Evolutionary conservation across 2,113 vertebrate genomes (phyloP).

Genomic region (Tauraco erythrolophus): DNA sequence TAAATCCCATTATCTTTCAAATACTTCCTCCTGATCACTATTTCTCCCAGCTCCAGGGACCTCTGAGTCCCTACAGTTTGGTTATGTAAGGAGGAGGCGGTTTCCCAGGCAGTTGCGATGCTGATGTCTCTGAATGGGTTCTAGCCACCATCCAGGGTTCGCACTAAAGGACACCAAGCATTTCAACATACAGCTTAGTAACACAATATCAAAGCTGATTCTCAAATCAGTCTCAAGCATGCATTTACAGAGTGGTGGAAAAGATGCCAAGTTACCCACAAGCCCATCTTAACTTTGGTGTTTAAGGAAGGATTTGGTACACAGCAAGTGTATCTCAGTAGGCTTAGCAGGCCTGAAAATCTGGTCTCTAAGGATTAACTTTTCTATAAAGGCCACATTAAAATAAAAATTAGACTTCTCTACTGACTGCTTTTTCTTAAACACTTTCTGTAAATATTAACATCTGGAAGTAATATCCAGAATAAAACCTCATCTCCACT

Average conservation of each 20-base stretch:
- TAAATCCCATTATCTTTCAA: background rate
- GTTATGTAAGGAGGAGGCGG: background rate
- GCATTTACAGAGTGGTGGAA: background rate
- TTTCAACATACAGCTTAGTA: background rate
- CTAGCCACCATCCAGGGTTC: background rate
- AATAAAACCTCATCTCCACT: background rate
- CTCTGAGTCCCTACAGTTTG: background rate
- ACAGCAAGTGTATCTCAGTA: background rate
- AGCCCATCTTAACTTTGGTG: background rate
- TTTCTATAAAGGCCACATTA: background rate
- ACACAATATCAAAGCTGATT: background rate
- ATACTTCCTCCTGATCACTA: background rate
- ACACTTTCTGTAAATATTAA: background rate
- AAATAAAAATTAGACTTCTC: background rate
- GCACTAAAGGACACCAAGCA: background rate
- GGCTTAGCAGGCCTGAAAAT: background rate
- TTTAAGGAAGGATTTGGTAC: background rate
- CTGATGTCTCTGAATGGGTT: background rate
- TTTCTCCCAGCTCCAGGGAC: background rate
- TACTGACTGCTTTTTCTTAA: background rate
- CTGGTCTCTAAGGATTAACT: background rate
- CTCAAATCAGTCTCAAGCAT: background rate
- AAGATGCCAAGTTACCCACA: background rate
- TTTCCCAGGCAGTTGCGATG: background rate
- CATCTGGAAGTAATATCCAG: background rate